Evolutionary conservation across 2,888 invertebrate species (phyloP).

Genomic region (Eremobia ochroleuca): DNA sequence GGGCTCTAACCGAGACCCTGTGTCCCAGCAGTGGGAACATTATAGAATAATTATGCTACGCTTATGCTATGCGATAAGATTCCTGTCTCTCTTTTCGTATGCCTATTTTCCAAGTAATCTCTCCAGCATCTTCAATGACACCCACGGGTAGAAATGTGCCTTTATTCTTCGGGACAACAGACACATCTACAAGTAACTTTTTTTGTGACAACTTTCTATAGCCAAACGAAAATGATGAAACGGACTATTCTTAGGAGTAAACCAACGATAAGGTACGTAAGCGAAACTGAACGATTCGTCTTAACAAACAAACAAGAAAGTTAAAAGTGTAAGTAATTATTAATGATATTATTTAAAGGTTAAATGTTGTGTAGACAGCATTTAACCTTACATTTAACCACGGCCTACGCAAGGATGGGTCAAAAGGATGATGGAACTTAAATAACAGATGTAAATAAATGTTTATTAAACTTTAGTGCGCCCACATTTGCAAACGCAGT

Average conservation of each 20-base stretch:
- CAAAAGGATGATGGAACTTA: not conserved
- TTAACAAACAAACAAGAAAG: not conserved
- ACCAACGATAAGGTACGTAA: too few species aligned
- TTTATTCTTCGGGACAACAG: not conserved
- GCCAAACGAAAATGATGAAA: not conserved
- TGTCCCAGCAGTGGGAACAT: too few species aligned
- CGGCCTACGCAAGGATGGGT: not conserved
- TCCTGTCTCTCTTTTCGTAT: not conserved
- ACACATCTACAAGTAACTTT: not conserved
- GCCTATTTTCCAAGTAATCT: not conserved
- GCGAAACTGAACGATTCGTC: not conserved
- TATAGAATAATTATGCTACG: too few species aligned
- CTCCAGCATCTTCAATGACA: not conserved
- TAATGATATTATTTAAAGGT: not conserved
- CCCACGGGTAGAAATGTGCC: not conserved
- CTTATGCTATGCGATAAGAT: not conserved
- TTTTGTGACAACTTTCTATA: not conserved
- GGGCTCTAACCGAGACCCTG: not conserved
- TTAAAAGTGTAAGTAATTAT: not conserved
- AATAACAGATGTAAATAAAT: slow-evolving; percentile 10
- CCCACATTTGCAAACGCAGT: not conserved
- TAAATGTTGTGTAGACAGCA: not conserved
- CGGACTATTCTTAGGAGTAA: not conserved
- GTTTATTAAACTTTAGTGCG: not conserved
- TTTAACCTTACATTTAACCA: not conserved